Base-by-base conservation (phyloP, 2,797 vertebrate species). In the Argyrosomus regius region DNA sequence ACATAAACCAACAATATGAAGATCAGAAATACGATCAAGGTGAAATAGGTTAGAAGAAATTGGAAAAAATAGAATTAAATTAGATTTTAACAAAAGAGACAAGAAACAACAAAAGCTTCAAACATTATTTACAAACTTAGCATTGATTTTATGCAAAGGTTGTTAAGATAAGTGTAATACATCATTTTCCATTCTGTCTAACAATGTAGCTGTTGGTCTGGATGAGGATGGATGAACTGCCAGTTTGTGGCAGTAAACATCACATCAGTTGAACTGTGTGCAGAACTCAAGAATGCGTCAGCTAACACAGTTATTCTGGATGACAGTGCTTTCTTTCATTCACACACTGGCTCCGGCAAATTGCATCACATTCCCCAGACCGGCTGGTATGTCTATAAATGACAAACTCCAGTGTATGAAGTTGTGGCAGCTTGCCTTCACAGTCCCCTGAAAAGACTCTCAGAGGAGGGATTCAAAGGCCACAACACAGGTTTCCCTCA, bases 251-350 rank as follows among this genome's bases (percentile, higher is more conserved):
- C 65, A 49, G 68, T 48, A 59, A 81, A 72, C 31, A 71, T 46
- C 45, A 16, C 16, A 35, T 35, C 35, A 52, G 22, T 66, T 5
- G 2, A 57, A 20, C 17, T 53, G 50, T 22, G 57, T 58, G 17
- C 68, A 71, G 50, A 54, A 41, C 65, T 72, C 65, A 75, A 80
- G 78, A 85, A 87, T 86, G 86, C 72, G 0, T 84, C 82, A 31
- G 60, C 75, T 84, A 83, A 86, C 72, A 20, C 71, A 65, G 50
- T 90, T 88, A 89, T 78, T 86, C 72, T 83, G 82, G 73, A 68
- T 72, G 79, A 93, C 90, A 90, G 84, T 75, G 66, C 76, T 81
- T 63, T 69, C 89, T 83, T 92, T 92, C 88, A 88, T 84, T 75
- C 74, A 43, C 57, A 6, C 57, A 7, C 39, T 18, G 58, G 80